phyloP scores from a whole-genome alignment of 2,113 vertebrate species.

The Coptodon bakossiorum region DNA sequence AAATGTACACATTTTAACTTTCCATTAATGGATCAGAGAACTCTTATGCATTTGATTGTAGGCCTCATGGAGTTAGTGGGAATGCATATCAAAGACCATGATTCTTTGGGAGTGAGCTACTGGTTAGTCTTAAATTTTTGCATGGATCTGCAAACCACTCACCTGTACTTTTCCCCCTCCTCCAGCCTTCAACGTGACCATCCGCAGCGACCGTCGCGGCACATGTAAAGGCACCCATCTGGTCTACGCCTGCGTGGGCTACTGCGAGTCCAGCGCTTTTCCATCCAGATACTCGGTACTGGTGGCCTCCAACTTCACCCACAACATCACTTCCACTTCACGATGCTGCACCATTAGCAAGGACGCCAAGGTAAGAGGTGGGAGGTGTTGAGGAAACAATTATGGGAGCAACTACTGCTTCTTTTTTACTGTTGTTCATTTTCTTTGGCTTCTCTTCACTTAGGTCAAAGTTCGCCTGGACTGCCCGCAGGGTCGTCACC shows the following conservation, averaged over 20 bases:
- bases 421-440: neutral
- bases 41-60: neutral
- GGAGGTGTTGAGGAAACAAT: rapidly evolving
- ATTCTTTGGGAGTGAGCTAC: neutral
- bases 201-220: slow-evolving; percentile 79
- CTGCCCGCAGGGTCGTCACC: slow-evolving; percentile 66
- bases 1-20: neutral
- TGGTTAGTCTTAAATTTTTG: neutral
- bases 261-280: slow-evolving; percentile 89
- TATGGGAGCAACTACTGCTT: neutral
- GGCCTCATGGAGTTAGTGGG: neutral
- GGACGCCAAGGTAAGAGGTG: slow-evolving; percentile 57
- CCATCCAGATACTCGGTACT: slow-evolving; percentile 83
- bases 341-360: slow-evolving; percentile 83
- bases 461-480: slow-evolving; percentile 82
- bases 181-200: slow-evolving; percentile 83
- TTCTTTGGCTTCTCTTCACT: neutral
- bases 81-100: neutral
- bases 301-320: slow-evolving; percentile 80
- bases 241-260: slow-evolving; percentile 82
- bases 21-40: neutral
- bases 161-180: neutral
- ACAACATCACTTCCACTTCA: slow-evolving; percentile 83
- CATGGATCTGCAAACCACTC: neutral
- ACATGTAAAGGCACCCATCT: slow-evolving; percentile 77